phyloP scores from a whole-genome alignment of 2,888 invertebrate genomes.

The Stegophylla sp. region DNA sequence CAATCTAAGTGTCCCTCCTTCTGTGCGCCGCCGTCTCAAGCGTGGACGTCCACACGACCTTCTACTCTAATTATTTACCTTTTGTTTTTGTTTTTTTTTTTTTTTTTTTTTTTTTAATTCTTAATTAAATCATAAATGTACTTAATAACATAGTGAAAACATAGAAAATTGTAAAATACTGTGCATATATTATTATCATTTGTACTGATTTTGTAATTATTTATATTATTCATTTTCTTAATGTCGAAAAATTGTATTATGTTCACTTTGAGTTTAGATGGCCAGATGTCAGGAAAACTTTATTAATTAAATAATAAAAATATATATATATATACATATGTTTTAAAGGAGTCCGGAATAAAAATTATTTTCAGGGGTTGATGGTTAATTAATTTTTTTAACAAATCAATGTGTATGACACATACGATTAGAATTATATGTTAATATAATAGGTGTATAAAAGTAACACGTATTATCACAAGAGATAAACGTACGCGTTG shows the following conservation, averaged over 20 bases:
- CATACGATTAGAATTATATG: too few relatives aligned
- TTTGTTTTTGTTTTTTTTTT: neutral
- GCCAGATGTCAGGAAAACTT: neutral
- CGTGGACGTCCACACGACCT: neutral
- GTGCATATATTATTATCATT: neutral
- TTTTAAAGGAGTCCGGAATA: too few relatives aligned
- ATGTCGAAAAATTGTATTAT: neutral
- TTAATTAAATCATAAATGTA: neutral
- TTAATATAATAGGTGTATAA: too few relatives aligned
- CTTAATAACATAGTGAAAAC: neutral
- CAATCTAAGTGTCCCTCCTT: neutral
- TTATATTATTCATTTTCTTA: neutral
- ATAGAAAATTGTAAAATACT: neutral
- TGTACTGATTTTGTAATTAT: too few relatives aligned
- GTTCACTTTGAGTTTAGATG: neutral
- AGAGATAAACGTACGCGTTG: too few relatives aligned
- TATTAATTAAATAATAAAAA: constrained; percentile 9
- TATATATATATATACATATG: too few relatives aligned
- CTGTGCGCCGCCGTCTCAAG: neutral
- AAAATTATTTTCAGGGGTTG: too few relatives aligned
- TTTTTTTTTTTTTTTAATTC: neutral
- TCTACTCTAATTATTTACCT: neutral
- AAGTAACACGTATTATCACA: too few relatives aligned
- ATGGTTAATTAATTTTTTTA: too few relatives aligned
- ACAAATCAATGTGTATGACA: too few relatives aligned